phyloP scores from a whole-genome alignment of 2,113 vertebrate species.

The Gila orcuttii region DNA sequence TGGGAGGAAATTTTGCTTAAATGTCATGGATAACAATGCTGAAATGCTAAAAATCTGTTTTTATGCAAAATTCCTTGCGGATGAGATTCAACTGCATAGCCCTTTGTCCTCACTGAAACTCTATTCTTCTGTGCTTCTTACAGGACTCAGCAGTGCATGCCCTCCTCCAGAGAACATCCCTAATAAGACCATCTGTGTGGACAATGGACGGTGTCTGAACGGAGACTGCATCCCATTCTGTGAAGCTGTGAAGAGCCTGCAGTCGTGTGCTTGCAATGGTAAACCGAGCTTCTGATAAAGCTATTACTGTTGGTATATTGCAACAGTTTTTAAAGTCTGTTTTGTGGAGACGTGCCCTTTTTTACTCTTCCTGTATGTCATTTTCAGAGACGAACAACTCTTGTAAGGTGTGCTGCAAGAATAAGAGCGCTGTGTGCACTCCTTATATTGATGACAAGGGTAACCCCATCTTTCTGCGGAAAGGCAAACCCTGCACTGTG shows the following conservation, averaged over 20 bases:
- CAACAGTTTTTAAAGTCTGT: neutral
- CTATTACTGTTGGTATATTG: neutral
- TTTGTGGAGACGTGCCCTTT: neutral
- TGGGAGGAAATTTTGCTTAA: neutral
- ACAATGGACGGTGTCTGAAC: constrained; percentile 85
- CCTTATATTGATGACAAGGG: constrained; percentile 73
- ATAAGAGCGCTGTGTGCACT: constrained; percentile 73
- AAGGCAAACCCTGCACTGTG: constrained; percentile 95
- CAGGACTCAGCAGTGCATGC: constrained; percentile 89
- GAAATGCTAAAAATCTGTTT: neutral
- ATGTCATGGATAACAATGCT: neutral
- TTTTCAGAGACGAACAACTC: constrained; percentile 84
- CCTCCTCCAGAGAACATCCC: constrained; percentile 86
- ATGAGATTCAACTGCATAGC: neutral
- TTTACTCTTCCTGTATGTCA: neutral
- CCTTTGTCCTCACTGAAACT: neutral
- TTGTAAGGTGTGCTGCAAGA: constrained; percentile 91
- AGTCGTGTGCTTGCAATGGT: constrained; percentile 92
- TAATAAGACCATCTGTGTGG: constrained; percentile 85
- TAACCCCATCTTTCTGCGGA: constrained; percentile 84
- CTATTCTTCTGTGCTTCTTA: neutral
- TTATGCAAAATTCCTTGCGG: neutral
- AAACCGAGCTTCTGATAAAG: constrained; percentile 45
- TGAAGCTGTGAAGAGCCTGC: constrained; percentile 77
- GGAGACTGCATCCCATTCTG: constrained; percentile 94